Conservation (phyloP, 2,797 vertebrate species). For the Monodelphis domestica region DNA sequence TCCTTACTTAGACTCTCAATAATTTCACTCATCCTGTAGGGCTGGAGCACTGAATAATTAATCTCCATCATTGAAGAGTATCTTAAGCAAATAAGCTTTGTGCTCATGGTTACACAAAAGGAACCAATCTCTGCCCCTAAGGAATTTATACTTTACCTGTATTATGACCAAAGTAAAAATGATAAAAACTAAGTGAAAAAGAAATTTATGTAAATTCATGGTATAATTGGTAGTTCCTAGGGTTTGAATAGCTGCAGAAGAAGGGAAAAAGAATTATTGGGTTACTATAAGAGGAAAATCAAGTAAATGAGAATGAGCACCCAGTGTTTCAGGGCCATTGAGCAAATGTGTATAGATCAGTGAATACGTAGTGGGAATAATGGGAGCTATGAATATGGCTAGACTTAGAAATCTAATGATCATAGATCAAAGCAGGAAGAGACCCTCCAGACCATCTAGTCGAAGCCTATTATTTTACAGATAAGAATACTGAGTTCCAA, state of each 20-base stretch:
- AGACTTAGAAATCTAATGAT: neutral
- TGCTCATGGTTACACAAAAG: neutral
- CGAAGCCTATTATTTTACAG: neutral
- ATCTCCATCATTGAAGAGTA: neutral
- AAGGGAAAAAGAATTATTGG: neutral
- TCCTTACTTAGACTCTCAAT: neutral
- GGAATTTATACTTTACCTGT: neutral
- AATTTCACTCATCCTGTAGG: neutral
- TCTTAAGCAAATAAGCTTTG: neutral
- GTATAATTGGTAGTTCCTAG: neutral
- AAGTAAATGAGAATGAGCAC: neutral
- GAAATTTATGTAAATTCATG: constrained; percentile 10
- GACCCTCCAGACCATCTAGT: neutral
- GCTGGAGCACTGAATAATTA: neutral
- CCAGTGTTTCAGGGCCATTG: neutral
- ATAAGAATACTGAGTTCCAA: neutral
- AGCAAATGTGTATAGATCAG: neutral
- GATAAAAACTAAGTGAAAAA: neutral
- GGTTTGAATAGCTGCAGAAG: neutral
- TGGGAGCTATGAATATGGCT: neutral
- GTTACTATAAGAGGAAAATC: neutral
- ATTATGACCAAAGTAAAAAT: neutral
- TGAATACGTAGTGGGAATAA: neutral
- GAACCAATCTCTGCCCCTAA: neutral
- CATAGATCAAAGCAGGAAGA: neutral